A percentile compares a stretch with the other conserved stretches of the same genome.
Evolutionary conservation across 2,113 vertebrate genomes (phyloP).

Genomic region (Odontesthes bonariensis): DNA sequence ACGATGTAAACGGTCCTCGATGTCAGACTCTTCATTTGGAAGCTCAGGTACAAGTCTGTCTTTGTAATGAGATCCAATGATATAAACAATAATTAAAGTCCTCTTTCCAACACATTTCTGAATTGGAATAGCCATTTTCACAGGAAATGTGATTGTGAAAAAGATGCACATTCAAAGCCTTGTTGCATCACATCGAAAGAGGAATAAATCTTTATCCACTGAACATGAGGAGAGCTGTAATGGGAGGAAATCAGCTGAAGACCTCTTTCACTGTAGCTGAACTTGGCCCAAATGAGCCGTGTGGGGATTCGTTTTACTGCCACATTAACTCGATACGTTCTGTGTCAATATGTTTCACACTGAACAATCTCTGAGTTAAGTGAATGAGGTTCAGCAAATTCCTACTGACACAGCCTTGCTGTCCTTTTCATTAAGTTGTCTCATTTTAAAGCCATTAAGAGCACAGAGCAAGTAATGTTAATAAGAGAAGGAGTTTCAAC

Average conservation of each 20-base stretch:
- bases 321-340: neutral
- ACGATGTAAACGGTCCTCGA: conserved; percentile 1
- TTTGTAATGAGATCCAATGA: conserved; percentile 34
- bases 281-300: neutral
- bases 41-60: conserved; percentile 40
- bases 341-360: neutral
- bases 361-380: neutral
- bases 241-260: neutral
- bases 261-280: neutral
- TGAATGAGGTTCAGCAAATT: neutral
- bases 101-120: neutral
- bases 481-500: too few relatives aligned
- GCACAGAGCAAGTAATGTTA: too few relatives aligned
- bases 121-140: neutral
- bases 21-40: conserved; percentile 14
- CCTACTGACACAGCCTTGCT: neutral
- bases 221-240: neutral
- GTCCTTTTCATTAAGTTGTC: conserved; percentile 11
- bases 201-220: neutral
- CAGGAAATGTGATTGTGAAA: conserved; percentile 5
- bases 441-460: conserved; percentile 12
- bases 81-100: conserved; percentile 36
- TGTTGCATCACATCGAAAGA: neutral
- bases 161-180: conserved; percentile 22
- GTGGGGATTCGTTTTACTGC: conserved; percentile 17